Percentiles rank a stretch among this genome's conserved stretches.
Conservation (phyloP, 2,113 vertebrate species). For the Percina caprodes region DNA sequence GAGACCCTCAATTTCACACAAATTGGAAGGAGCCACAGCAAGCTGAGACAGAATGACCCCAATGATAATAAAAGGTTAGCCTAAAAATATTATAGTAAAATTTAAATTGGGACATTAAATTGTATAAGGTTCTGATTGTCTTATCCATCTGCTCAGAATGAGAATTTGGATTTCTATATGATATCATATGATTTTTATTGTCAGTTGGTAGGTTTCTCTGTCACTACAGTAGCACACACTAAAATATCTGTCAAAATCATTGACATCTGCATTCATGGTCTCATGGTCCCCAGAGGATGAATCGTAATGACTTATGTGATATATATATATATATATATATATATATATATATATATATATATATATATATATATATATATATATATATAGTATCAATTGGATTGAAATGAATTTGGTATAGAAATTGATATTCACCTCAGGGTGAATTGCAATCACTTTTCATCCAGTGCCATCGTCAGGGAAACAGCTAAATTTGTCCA, state of each 20-base stretch:
- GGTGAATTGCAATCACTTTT: background rate
- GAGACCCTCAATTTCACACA: constrained; percentile 72
- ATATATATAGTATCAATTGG: background rate
- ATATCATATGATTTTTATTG: constrained; percentile 9
- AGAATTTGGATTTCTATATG: constrained; percentile 41
- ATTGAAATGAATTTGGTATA: background rate
- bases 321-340: too few species aligned
- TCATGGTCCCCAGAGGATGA: background rate
- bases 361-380: background rate
- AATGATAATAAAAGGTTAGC: constrained; percentile 67
- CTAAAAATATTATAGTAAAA: constrained; percentile 52
- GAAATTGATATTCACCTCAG: background rate
- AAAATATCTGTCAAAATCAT: constrained; percentile 16
- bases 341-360: too few species aligned
- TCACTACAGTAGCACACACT: background rate
- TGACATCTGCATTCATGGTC: too few species aligned
- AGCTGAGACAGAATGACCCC: constrained; percentile 65
- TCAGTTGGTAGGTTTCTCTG: background rate
- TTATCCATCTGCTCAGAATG: constrained; percentile 10
- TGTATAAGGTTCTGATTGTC: constrained; percentile 36
- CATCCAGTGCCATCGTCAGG: background rate
- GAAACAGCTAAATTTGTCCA: background rate
- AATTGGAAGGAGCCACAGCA: constrained; percentile 57
- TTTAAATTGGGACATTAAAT: constrained; percentile 59
- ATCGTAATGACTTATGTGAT: background rate